phyloP scores from a whole-genome alignment of 2,888 invertebrate genomes.

The Eustalomyia histrio region DNA sequence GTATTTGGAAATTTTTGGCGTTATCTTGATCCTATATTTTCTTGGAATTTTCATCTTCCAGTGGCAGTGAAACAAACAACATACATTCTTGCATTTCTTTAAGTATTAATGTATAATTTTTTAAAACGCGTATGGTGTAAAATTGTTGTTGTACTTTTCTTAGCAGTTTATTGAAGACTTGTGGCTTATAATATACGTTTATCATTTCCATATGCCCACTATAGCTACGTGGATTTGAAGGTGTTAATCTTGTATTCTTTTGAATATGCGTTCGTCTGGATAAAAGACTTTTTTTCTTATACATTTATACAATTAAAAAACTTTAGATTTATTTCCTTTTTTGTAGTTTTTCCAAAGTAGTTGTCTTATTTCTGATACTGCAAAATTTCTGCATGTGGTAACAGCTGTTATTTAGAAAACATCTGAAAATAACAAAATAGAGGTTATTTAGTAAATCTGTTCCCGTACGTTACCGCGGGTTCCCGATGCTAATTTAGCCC shows the following conservation, averaged over 20 bases:
- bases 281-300: not conserved
- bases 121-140: slow-evolving; percentile 66
- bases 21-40: slow-evolving; percentile 69
- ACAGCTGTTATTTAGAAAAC: slow-evolving; percentile 53
- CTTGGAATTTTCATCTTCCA: slow-evolving; percentile 67
- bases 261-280: slow-evolving; percentile 67
- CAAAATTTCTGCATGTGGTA: not conserved
- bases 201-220: slow-evolving; percentile 69
- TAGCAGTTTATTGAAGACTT: slow-evolving; percentile 71
- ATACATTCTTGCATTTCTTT: slow-evolving; percentile 71
- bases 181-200: slow-evolving; percentile 68
- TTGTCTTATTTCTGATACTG: not conserved
- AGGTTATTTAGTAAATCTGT: too few species aligned
- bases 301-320: not conserved
- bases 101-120: slow-evolving; percentile 70
- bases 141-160: slow-evolving; percentile 68
- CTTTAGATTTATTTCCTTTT: not conserved
- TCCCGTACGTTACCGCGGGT: too few species aligned
- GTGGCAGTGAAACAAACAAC: slow-evolving; percentile 67
- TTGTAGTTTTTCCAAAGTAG: slow-evolving; percentile 29
- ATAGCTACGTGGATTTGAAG: slow-evolving; percentile 70
- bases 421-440: not conserved
- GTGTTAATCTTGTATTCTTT: slow-evolving; percentile 69
- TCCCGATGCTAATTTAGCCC: too few species aligned
- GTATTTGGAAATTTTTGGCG: slow-evolving; percentile 70